Base-by-base conservation (phyloP, 2,797 vertebrate genomes). In the Ctenochaetus hawaiiensis region DNA sequence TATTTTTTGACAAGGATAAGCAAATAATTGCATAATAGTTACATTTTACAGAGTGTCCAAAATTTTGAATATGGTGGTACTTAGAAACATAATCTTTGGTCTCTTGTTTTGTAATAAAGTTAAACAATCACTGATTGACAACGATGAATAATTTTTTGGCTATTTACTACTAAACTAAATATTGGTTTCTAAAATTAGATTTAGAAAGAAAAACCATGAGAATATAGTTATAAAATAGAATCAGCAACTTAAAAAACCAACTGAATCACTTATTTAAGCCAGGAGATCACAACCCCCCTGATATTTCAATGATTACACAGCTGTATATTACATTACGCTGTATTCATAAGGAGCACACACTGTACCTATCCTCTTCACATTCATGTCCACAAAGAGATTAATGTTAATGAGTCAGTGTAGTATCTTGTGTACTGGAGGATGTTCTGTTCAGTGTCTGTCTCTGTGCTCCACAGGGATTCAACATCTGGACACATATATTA, bases 401-500 rank as follows among this genome's bases (percentile, higher is more conserved):
- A 52, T 54, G 49, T 39, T 78, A 61, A 80, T 67, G 60, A 82
- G 48, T 74, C 49, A 22, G 22, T 30, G 26, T 67, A 6, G 1
- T 62, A 74, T 68, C 23, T 12, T 56, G 23, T 64, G 66, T 65
- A 62, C 67, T 13, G 4, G 22, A 18, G 56, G 53, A 39, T 53
- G 63, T 56, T 83, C 57, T 83, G 77, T 60, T 78, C 39, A 73
- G 70, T 17, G 53, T 82, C 75, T 84, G 59, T 62, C 26, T 78
- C 44, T 72, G 63, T 23, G 18, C 56, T 63, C 59, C 9, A n/a
- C 60, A 23, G 78, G 41, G 65, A 65, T 57, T 72, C 77, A 71
- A 87, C 90, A 89, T 90, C 83, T 91, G 88, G 84, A 60, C 67
- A 60, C 60, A 64, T 68, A 81, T 51, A 84, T 82, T 78, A 77